A percentile compares a stretch with the other conserved stretches of the same genome.
Conservation (phyloP, 2,113 vertebrate genomes). For the Lethenteron reissneri region DNA sequence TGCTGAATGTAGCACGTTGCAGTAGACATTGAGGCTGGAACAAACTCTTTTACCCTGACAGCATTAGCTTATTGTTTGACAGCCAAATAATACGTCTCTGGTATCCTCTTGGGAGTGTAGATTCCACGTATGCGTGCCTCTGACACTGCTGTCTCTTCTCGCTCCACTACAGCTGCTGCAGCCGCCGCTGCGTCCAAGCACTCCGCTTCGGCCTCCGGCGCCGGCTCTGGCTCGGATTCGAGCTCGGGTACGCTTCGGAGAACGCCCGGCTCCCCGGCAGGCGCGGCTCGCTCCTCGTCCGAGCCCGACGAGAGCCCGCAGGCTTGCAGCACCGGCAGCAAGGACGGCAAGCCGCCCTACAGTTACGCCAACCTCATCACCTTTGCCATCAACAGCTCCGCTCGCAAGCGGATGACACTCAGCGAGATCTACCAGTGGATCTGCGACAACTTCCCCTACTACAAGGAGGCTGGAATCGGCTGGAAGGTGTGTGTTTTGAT, state of each 20-base stretch:
- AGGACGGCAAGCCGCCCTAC: constrained; percentile 82
- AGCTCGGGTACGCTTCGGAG: no score
- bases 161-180: no score
- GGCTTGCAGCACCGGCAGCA: constrained; percentile 20
- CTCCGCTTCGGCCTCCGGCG: constrained; percentile 22
- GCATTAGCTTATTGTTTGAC: no score
- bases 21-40: no score
- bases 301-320: constrained; percentile 70
- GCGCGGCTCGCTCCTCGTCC: constrained; percentile 6
- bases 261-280: no score
- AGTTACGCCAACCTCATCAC: constrained; percentile 90
- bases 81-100: no score
- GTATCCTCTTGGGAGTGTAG: no score
- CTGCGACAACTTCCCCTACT: constrained; percentile 76
- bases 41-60: no score
- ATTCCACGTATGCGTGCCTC: no score
- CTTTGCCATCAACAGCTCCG: constrained; percentile 70
- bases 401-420: constrained; percentile 68
- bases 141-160: no score
- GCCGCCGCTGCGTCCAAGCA: constrained; percentile 28
- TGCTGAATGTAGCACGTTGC: no score
- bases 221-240: no score
- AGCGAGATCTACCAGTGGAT: constrained; percentile 98
- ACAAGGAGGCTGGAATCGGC: constrained; percentile 65
- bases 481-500: constrained; percentile 58